Conservation (phyloP, 2,797 vertebrate species). For the Echeneis naucrates region DNA sequence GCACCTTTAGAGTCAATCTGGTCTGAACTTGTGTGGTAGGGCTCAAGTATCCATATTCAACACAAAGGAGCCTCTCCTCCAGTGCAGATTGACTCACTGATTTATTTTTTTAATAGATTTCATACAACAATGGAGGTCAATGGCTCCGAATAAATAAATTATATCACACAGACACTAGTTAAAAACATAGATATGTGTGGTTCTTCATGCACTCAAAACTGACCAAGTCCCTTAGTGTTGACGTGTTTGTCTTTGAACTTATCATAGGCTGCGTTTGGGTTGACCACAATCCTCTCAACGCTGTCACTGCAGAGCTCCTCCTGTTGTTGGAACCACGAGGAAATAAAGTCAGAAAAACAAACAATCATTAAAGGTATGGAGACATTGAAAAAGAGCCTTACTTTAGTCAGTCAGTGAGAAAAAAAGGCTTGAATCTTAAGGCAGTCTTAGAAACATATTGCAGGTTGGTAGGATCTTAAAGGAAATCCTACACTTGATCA, state of each 20-base stretch:
- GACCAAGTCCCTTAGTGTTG: conserved; percentile 91
- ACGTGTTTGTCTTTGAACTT: conserved; percentile 98
- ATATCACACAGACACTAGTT: background rate
- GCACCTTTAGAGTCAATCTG: no score
- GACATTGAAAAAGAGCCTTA: conserved; percentile 19
- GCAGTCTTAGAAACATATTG: conserved; percentile 43
- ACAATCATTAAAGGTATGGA: conserved; percentile 10
- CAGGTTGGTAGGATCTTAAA: conserved; percentile 32
- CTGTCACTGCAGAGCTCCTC: conserved; percentile 97
- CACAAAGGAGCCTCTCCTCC: background rate
- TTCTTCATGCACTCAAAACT: conserved; percentile 54
- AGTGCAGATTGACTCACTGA: background rate
- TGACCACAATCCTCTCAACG: conserved; percentile 97
- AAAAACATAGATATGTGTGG: background rate
- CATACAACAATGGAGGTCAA: background rate
- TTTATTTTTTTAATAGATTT: background rate
- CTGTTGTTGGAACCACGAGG: conserved; percentile 74
- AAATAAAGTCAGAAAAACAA: conserved; percentile 31
- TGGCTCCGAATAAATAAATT: background rate
- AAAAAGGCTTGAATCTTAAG: conserved; percentile 36
- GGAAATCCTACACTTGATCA: conserved; percentile 45
- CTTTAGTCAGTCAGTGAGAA: conserved; percentile 32
- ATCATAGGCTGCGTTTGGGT: conserved; percentile 97
- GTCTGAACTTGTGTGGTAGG: no score
- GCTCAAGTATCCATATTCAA: background rate